phyloP scores from a whole-genome alignment of 2,888 invertebrate genomes.

The Bruchidius siliquastri region DNA sequence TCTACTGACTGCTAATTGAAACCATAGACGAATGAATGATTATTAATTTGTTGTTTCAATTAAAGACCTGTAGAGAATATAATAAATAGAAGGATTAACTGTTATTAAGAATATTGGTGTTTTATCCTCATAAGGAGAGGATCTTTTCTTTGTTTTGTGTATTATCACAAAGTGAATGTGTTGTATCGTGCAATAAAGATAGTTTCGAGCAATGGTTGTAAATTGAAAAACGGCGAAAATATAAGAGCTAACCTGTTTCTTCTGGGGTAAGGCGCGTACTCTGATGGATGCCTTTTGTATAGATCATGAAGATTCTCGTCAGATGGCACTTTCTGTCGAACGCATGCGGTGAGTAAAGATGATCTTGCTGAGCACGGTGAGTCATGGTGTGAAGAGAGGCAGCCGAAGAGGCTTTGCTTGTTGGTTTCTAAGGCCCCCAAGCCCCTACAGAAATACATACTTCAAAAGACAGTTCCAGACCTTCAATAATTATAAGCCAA shows the following conservation, averaged over 20 bases:
- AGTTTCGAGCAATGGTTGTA: neutral
- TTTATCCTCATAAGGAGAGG: too few species aligned
- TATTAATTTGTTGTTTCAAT: too few species aligned
- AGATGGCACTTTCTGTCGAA: slow-evolving; percentile 78
- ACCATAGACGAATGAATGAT: too few species aligned
- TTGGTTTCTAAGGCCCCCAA: slow-evolving; percentile 71
- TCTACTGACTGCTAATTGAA: too few species aligned
- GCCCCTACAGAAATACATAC: slow-evolving; percentile 53
- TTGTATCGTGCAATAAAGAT: too few species aligned
- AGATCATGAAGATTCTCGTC: slow-evolving; percentile 76
- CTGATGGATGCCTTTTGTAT: slow-evolving; percentile 51
- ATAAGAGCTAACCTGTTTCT: slow-evolving; percentile 55
- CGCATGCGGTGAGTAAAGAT: slow-evolving; percentile 77
- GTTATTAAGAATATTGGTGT: too few species aligned
- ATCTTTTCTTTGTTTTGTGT: too few species aligned
- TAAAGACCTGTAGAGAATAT: too few species aligned
- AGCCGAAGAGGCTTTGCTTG: slow-evolving; percentile 71
- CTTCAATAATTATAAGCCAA: too few species aligned
- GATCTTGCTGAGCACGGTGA: slow-evolving; percentile 61
- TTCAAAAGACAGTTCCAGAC: too few species aligned
- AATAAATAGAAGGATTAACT: too few species aligned
- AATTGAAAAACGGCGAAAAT: neutral
- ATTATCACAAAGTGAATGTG: too few species aligned
- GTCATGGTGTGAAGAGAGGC: slow-evolving; percentile 71
- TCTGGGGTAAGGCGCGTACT: slow-evolving; percentile 77